phyloP scores from a whole-genome alignment of 2,888 invertebrate genomes.

The Scaptodrosophila latifasciaeformis region DNA sequence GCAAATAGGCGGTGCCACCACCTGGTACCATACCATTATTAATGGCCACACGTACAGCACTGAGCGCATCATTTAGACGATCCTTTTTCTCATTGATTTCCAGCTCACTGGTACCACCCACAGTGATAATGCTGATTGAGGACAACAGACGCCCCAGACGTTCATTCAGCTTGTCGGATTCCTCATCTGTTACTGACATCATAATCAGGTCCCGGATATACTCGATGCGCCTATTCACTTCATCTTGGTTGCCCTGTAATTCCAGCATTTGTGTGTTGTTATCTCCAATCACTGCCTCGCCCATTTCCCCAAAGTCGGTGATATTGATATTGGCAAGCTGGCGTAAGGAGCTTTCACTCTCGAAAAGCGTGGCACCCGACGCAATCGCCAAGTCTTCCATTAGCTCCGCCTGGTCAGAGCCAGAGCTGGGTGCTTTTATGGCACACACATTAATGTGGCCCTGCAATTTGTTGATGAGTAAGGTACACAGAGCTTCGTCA shows the following conservation, averaged over 20 bases:
- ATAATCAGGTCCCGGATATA: slow-evolving; percentile 91
- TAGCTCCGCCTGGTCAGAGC: slow-evolving; percentile 92
- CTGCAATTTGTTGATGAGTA: slow-evolving; percentile 92
- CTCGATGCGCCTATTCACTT: slow-evolving; percentile 86
- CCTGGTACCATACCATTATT: slow-evolving; percentile 97
- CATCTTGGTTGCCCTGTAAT: slow-evolving; percentile 87
- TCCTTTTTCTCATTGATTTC: slow-evolving; percentile 98
- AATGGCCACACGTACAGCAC: slow-evolving; percentile 94
- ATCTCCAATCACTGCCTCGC: slow-evolving; percentile 91
- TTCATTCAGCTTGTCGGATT: slow-evolving; percentile 94
- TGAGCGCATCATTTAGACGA: slow-evolving; percentile 92
- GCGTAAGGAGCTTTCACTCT: slow-evolving; percentile 90
- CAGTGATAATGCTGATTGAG: slow-evolving; percentile 84
- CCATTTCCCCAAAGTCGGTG: slow-evolving; percentile 89
- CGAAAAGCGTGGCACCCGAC: slow-evolving; percentile 92
- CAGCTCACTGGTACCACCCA: slow-evolving; percentile 91
- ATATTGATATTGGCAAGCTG: slow-evolving; percentile 90
- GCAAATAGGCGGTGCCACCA: slow-evolving; percentile 91
- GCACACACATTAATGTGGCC: slow-evolving; percentile 94
- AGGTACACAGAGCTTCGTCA: slow-evolving; percentile 92
- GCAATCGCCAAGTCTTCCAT: slow-evolving; percentile 94
- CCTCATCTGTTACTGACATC: slow-evolving; percentile 91
- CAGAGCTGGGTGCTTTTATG: slow-evolving; percentile 96
- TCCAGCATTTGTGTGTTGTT: slow-evolving; percentile 85
- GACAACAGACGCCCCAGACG: slow-evolving; percentile 90